Conservation (phyloP, 2,797 vertebrate genomes). For the Myioborus melanocephalus region DNA sequence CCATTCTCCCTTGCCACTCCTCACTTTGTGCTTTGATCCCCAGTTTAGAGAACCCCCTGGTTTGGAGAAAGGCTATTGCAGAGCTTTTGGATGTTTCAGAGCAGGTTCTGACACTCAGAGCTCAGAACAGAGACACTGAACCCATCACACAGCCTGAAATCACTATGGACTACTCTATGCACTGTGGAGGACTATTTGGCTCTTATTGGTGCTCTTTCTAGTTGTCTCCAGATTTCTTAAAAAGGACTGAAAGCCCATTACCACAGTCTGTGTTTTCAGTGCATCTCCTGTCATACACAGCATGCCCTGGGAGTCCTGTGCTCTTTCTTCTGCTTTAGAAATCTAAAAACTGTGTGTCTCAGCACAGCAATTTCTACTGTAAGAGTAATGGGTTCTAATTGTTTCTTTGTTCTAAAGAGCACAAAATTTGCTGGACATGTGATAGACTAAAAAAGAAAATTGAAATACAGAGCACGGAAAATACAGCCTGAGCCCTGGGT, state of each 20-base stretch:
- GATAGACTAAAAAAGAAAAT: background rate
- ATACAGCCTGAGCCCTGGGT: background rate
- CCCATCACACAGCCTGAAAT: background rate
- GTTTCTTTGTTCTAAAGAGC: background rate
- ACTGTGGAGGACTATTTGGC: background rate
- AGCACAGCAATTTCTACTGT: background rate
- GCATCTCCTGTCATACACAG: background rate
- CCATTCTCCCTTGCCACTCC: background rate
- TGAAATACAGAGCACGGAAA: background rate
- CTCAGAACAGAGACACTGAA: background rate
- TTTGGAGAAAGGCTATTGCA: background rate
- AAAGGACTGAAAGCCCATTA: background rate
- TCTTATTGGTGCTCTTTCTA: background rate
- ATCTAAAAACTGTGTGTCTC: background rate
- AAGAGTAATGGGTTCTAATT: background rate
- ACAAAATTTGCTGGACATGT: background rate
- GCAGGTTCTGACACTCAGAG: background rate
- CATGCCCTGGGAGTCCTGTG: background rate
- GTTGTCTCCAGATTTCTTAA: background rate
- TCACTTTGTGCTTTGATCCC: accelerated
- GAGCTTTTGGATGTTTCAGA: background rate
- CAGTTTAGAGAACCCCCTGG: background rate
- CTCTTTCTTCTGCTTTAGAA: background rate
- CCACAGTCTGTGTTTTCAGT: background rate
- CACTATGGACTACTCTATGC: background rate